phyloP scores from a whole-genome alignment of 1,140 invertebrate genomes.

The Apis dorsata region DNA sequence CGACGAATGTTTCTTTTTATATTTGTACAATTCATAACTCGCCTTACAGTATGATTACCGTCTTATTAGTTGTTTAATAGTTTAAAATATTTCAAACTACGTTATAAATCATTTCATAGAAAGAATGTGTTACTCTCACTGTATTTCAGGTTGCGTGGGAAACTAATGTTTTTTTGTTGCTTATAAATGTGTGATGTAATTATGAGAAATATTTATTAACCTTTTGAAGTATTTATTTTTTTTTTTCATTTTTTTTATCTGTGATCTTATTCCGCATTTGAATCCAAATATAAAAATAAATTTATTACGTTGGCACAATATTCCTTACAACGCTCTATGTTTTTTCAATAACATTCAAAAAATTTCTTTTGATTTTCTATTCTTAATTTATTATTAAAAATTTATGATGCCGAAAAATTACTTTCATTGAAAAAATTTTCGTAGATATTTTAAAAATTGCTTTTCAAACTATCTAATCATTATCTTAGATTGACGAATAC shows the following conservation, averaged over 20 bases:
- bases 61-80: constrained; percentile 17
- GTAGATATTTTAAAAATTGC: background rate
- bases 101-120: constrained; percentile 31
- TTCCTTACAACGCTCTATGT: background rate
- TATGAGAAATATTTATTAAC: constrained; percentile 20
- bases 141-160: constrained; percentile 19
- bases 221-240: constrained; percentile 15
- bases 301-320: background rate
- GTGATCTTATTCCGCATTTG: background rate
- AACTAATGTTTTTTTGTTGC: constrained; percentile 15
- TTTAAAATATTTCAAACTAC: constrained; percentile 41
- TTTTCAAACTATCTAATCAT: background rate
- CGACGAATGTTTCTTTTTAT: constrained; percentile 19
- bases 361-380: background rate
- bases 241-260: background rate
- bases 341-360: background rate
- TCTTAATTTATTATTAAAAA: background rate
- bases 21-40: constrained; percentile 49
- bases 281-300: constrained; percentile 25
- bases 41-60: constrained; percentile 35
- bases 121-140: constrained; percentile 24
- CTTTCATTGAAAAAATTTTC: background rate
- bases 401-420: constrained; percentile 2
- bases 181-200: constrained; percentile 13
- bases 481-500: background rate